phyloP scores from a whole-genome alignment of 1,140 invertebrate genomes.

The Eulimnadia texana region DNA sequence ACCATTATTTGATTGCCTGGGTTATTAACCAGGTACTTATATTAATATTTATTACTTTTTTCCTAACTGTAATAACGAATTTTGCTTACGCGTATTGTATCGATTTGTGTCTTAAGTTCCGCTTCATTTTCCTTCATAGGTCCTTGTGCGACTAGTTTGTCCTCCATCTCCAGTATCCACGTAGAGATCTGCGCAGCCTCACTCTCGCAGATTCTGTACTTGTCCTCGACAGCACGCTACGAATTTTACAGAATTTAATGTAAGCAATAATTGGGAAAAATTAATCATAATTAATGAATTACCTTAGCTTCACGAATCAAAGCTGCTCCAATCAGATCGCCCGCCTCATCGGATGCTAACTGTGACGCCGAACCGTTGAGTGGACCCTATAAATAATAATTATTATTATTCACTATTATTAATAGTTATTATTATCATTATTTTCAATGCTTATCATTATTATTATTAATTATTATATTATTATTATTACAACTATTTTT shows the following conservation, averaged over 20 bases:
- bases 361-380: too few relatives aligned
- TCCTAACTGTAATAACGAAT: background rate
- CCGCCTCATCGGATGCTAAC: background rate
- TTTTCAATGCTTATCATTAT: too few relatives aligned
- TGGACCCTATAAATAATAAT: too few relatives aligned
- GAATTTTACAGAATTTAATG: constrained; percentile 10
- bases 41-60: background rate
- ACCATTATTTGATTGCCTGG: too few relatives aligned
- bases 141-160: constrained; percentile 70
- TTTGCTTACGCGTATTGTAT: constrained; percentile 55
- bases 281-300: constrained; percentile 28
- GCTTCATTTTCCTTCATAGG: constrained; percentile 74
- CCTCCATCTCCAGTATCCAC: constrained; percentile 75
- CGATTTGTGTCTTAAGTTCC: constrained; percentile 75
- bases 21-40: too few relatives aligned
- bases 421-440: too few relatives aligned
- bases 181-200: constrained; percentile 65
- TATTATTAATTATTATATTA: too few relatives aligned
- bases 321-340: constrained; percentile 61
- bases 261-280: background rate
- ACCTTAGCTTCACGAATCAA: constrained; percentile 96
- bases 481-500: too few relatives aligned
- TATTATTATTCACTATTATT: too few relatives aligned
- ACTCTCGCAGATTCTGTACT: constrained; percentile 78
- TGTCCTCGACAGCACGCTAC: constrained; percentile 86